A percentile compares a stretch with the other conserved stretches of the same genome.
These are phyloP conservation scores for Lasioglossum pauxillum DNA, from an alignment of 2,888 invertebrate species.

Conservation along the genomic window DNA sequence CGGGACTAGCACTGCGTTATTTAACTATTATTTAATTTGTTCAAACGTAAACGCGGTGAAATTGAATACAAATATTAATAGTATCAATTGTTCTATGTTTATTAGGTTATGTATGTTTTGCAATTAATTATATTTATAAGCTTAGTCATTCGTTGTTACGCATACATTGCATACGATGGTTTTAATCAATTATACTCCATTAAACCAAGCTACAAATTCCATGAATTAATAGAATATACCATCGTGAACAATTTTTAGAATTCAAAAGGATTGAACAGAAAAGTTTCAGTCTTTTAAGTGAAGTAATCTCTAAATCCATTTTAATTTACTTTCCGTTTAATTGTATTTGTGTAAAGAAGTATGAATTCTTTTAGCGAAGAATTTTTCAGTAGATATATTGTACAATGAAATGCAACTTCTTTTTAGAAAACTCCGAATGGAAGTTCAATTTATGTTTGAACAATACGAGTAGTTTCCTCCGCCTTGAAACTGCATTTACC, in stretches of 20 bases:
- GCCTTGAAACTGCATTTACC: not conserved
- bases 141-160: not conserved
- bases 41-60: not conserved
- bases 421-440: not conserved
- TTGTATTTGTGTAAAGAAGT: not conserved
- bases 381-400: not conserved
- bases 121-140: not conserved
- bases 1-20: not conserved
- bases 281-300: no score
- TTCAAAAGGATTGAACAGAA: no score
- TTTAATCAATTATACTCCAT: not conserved
- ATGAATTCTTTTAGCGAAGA: not conserved
- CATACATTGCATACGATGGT: not conserved
- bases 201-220: not conserved
- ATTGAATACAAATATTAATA: no score
- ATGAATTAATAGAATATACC: not conserved
- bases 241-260: not conserved
- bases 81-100: not conserved
- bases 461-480: not conserved
- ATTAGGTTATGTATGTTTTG: not conserved
- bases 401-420: not conserved
- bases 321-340: not conserved
- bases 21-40: not conserved
- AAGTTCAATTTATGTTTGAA: not conserved
- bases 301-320: not conserved